Percentiles rank a stretch among this genome's conserved stretches.
Conservation (phyloP, 1,140 invertebrate genomes). For the Triops longicaudatus region DNA sequence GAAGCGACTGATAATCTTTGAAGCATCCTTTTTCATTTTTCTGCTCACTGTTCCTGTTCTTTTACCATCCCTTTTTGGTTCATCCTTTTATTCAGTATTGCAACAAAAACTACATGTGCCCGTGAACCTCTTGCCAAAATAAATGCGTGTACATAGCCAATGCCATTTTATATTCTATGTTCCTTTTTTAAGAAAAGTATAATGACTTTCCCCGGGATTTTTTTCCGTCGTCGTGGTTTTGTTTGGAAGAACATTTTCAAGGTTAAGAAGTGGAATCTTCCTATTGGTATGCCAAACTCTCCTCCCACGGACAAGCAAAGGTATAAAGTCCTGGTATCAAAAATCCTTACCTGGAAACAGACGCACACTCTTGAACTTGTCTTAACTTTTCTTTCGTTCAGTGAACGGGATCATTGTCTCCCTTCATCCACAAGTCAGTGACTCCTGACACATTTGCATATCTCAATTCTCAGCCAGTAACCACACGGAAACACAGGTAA, state of each 20-base stretch:
- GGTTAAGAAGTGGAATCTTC: background rate
- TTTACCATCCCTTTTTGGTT: background rate
- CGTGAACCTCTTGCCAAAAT: background rate
- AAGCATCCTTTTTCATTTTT: background rate
- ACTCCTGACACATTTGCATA: background rate
- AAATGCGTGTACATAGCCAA: slow-evolving; percentile 11
- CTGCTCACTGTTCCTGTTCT: background rate
- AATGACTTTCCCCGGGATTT: background rate
- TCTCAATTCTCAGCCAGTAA: background rate
- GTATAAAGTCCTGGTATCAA: background rate
- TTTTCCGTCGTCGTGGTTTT: background rate
- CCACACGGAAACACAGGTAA: too few relatives aligned
- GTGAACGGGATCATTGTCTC: background rate
- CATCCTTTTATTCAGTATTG: background rate
- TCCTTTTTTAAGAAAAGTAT: background rate
- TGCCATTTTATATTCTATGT: background rate
- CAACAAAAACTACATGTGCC: background rate
- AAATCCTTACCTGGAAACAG: background rate
- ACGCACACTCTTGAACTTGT: background rate
- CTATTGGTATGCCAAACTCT: background rate
- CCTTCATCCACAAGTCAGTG: background rate
- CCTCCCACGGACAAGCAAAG: background rate
- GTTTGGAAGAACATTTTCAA: background rate
- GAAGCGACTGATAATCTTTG: too few relatives aligned
- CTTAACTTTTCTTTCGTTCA: background rate